A percentile compares a stretch with the other conserved stretches of the same genome.
phyloP scores from a whole-genome alignment of 64 coral and sea anemone species.

The Dendronephthya gigantea region DNA sequence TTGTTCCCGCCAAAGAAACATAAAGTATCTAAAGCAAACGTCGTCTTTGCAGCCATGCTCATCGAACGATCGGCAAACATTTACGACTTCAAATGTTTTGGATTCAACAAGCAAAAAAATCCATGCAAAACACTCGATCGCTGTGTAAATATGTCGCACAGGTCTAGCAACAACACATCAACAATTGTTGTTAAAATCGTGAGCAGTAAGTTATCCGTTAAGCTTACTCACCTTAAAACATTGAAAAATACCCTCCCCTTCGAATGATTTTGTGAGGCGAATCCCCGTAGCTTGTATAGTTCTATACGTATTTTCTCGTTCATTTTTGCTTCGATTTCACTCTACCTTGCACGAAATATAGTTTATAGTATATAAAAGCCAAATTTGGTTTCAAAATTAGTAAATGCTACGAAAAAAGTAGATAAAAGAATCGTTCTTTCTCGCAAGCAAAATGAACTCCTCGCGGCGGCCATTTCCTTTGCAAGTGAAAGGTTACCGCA shows the following conservation, averaged over 20 bases:
- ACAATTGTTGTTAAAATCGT: background rate
- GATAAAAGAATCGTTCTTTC: background rate
- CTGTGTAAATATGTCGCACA: background rate
- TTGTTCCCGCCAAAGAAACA: background rate
- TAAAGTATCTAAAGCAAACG: background rate
- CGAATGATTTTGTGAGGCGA: background rate
- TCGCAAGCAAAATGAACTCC: no score
- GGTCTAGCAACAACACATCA: background rate
- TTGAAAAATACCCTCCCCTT: background rate
- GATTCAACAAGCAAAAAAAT: background rate
- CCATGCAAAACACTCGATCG: background rate
- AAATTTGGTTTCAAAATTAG: background rate
- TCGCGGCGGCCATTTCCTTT: no score
- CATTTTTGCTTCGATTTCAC: background rate
- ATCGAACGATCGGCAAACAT: slow-evolving; percentile 7
- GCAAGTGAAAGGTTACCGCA: no score
- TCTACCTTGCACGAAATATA: background rate
- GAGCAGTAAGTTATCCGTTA: background rate
- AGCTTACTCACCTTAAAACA: background rate
- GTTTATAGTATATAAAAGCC: background rate
- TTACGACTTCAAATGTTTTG: background rate
- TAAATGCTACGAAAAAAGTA: background rate
- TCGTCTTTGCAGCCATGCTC: background rate
- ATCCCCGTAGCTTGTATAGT: background rate
- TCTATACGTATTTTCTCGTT: background rate